Base-by-base conservation (phyloP, 2,888 invertebrate species). In the Melanotus villosus region DNA sequence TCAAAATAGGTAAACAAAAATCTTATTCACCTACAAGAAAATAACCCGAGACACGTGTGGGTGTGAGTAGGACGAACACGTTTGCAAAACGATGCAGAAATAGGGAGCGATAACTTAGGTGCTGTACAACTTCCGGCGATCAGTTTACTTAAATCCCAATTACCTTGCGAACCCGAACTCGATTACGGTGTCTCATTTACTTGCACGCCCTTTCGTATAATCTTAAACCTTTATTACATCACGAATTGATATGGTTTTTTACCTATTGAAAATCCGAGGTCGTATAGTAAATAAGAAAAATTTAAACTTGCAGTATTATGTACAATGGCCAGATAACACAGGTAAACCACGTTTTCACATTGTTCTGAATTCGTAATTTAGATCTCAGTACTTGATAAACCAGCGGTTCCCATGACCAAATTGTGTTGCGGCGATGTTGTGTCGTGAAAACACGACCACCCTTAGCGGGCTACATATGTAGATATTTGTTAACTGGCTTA, bases 111-210 rank as follows among this genome's bases (percentile, higher is more conserved):
- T 52, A 52, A 52, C 52, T 52, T 32, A 52, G 52, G 52, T 52
- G 52, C 32, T 32, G 52, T 47, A 47, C 52, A 30, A 52, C 52
- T 52, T 52, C 52, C 52, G 52, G 52, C 52, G 52, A 52, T 52
- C 52, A 18, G 52, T 18, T 52, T 52, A 32, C 52, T 19, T 47
- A 47, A 32, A 32, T 32, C 52, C 52, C 52, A 52, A 52, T 52
- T 52, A 52, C 32, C 26, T 30, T 32, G 34, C 52, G 23, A 47
- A 26, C 23, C 19, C 12, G 18, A 21, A 23, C 47, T 19, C 47
- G 47, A 47, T 47, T 47, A 47, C 19, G 19, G 47, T 19, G 6
- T 23, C 12, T 14, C 9, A 41, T 16, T 41, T 41, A 18, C 41
- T 19, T 43, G 7, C 3, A 16, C 18, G 43, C 19, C 10, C 19